Evolutionary conservation across 2,113 vertebrate genomes (phyloP).

Genomic region (Scolopax mira): DNA sequence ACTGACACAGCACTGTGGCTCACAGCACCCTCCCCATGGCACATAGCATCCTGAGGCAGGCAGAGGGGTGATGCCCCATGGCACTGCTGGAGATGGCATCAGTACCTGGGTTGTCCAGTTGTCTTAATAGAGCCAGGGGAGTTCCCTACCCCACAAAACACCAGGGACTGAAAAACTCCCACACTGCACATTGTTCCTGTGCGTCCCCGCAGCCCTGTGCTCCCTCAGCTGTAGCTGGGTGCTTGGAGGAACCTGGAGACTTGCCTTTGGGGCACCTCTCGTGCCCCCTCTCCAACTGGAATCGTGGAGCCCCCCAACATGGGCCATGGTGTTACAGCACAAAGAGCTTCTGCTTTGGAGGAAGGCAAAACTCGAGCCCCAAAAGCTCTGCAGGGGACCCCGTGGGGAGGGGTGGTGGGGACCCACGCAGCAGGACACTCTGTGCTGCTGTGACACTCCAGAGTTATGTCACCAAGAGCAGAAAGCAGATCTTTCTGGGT

Average conservation of each 20-base stretch:
- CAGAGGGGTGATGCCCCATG: accelerated
- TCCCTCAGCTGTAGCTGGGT: neutral
- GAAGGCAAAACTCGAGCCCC: neutral
- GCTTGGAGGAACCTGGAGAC: neutral
- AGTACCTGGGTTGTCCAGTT: neutral
- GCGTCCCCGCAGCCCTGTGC: neutral
- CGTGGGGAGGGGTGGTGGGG: neutral
- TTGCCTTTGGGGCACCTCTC: neutral
- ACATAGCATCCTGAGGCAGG: accelerated
- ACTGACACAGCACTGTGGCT: neutral
- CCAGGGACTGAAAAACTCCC: neutral
- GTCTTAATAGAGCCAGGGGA: neutral
- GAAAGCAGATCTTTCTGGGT: neutral
- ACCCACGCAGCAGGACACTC: neutral
- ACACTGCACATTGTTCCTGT: accelerated
- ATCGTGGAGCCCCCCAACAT: accelerated
- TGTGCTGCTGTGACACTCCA: neutral
- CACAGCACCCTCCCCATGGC: neutral
- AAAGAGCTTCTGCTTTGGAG: neutral
- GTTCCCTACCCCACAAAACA: neutral
- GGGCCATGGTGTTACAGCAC: neutral
- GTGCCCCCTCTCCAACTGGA: neutral
- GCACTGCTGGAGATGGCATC: neutral
- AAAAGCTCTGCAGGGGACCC: neutral
- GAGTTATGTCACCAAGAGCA: neutral